These are phyloP conservation scores for Aporophyla lueneburgensis DNA, from an alignment of 2,888 invertebrate genomes.

Conservation along the genomic window DNA sequence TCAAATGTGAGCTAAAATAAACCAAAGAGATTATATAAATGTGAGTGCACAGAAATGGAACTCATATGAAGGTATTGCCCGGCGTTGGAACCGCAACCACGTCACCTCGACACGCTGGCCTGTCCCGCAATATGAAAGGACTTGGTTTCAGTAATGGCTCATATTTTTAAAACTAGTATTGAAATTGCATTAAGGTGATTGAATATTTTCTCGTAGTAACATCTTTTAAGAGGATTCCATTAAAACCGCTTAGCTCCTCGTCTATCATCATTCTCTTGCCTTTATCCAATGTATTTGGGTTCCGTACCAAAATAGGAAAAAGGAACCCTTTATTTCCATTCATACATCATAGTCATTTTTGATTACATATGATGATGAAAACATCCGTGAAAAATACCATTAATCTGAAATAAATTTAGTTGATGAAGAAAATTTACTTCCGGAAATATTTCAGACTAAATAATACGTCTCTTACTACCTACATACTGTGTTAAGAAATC, in stretches of 20 bases:
- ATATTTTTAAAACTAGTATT: slow-evolving; percentile 9
- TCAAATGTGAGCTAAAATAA: neutral
- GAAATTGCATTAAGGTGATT: slow-evolving; percentile 20
- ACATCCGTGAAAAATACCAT: neutral
- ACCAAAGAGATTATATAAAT: slow-evolving; percentile 9
- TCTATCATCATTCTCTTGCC: neutral
- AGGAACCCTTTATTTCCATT: neutral
- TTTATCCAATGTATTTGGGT: neutral
- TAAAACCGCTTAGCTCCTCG: neutral
- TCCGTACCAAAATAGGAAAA: neutral
- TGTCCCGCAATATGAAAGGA: slow-evolving; percentile 20
- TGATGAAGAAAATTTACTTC: neutral
- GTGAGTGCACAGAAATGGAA: slow-evolving; percentile 11
- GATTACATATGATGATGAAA: neutral
- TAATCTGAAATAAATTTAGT: neutral
- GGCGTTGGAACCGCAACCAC: slow-evolving; percentile 21
- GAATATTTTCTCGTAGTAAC: neutral
- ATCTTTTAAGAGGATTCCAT: neutral
- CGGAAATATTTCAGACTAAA: neutral
- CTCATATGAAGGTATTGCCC: slow-evolving; percentile 17
- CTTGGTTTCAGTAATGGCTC: slow-evolving; percentile 21
- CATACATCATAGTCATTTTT: neutral
- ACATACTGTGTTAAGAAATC: neutral
- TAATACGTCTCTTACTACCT: neutral
- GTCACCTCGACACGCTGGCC: slow-evolving; percentile 17